A percentile compares a stretch with the other conserved stretches of the same genome.
Evolutionary conservation across 2,797 vertebrate genomes (phyloP).

Genomic region (Peromyscus aztecus): DNA sequence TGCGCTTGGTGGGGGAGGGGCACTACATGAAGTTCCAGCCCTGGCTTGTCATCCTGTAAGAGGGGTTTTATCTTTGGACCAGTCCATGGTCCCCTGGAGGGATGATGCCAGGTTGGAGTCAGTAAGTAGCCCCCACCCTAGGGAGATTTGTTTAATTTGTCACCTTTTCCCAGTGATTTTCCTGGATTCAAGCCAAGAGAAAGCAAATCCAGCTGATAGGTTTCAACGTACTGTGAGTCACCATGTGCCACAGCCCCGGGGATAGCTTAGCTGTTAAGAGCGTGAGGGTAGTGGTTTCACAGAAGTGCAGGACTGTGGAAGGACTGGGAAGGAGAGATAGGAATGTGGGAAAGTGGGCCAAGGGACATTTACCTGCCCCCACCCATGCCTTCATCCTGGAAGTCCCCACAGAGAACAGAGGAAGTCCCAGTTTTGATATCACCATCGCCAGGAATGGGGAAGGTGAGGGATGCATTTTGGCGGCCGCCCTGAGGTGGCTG

Average conservation of each 20-base stretch:
- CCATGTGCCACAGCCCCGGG: conserved; percentile 72
- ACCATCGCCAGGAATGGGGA: not conserved
- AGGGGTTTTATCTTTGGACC: conserved; percentile 63
- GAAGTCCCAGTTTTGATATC: not conserved
- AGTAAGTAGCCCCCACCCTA: conserved; percentile 19
- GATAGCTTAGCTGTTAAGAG: conserved; percentile 78
- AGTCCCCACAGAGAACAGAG: not conserved
- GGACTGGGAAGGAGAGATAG: not conserved
- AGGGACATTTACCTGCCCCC: not conserved
- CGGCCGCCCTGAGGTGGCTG: rapidly evolving
- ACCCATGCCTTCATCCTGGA: not conserved
- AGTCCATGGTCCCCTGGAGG: conserved; percentile 51
- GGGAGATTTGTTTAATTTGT: conserved; percentile 60
- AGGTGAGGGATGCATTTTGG: not conserved
- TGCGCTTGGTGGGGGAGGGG: not conserved
- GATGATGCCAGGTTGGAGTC: conserved; percentile 54
- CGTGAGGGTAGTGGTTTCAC: conserved; percentile 66
- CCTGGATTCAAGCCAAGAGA: conserved; percentile 79
- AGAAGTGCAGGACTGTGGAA: not conserved
- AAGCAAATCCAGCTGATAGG: conserved; percentile 45
- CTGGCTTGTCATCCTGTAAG: conserved; percentile 57
- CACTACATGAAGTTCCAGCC: not conserved
- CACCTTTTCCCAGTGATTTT: conserved; percentile 65
- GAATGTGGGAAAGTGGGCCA: not conserved
- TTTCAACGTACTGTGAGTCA: conserved; percentile 74